Evolutionary conservation across 2,797 vertebrate species (phyloP).

Genomic region (Onychomys arenicola): DNA sequence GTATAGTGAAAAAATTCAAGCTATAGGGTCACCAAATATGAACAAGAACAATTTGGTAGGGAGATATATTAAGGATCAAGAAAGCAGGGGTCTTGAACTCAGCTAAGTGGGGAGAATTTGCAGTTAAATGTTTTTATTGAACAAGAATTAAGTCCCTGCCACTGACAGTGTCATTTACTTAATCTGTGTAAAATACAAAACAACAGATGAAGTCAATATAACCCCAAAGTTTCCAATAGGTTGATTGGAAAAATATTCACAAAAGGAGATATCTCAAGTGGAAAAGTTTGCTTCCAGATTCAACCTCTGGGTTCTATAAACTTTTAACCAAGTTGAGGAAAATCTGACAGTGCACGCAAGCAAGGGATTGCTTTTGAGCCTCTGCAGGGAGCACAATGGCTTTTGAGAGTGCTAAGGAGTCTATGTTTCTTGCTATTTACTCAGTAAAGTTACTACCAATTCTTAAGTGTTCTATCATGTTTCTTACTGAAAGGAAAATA

Average conservation of each 20-base stretch:
- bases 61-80: background rate
- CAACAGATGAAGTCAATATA: slow-evolving; percentile 41
- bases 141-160: background rate
- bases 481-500: slow-evolving; percentile 36
- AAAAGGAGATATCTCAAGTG: slow-evolving; percentile 59
- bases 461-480: background rate
- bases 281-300: slow-evolving; percentile 52
- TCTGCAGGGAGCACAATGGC: slow-evolving; percentile 44
- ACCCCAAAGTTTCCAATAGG: slow-evolving; percentile 58
- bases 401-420: slow-evolving; percentile 47
- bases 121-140: background rate
- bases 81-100: background rate
- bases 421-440: background rate
- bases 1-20: background rate
- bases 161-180: slow-evolving; percentile 5
- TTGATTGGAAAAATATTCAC: slow-evolving; percentile 42
- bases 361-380: background rate
- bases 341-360: slow-evolving; percentile 7
- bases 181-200: slow-evolving; percentile 23
- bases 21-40: background rate
- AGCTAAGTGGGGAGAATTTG: background rate
- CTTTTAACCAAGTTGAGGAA: slow-evolving; percentile 60
- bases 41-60: background rate
- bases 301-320: slow-evolving; percentile 70
- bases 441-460: background rate